phyloP scores from a whole-genome alignment of 37 sponge, comb jelly and placozoan genomes.

The Crambe crambe region DNA sequence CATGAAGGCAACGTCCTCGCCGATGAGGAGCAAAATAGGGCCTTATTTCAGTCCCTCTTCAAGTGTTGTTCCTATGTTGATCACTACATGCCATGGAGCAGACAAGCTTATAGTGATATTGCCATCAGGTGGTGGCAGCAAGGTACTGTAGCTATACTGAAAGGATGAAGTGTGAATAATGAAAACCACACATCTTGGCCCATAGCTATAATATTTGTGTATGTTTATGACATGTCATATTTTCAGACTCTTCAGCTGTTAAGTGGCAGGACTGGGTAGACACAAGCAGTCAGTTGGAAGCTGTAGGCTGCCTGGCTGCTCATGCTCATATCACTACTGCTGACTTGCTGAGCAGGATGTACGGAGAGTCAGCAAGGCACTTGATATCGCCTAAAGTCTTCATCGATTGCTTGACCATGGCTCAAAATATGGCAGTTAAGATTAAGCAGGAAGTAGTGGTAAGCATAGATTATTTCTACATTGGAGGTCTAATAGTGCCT shows the following conservation, averaged over 20 bases:
- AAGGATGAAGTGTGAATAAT: background rate
- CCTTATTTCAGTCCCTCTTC: conserved; percentile 32
- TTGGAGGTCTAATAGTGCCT: no score
- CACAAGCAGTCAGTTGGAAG: conserved; percentile 46
- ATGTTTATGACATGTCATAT: background rate
- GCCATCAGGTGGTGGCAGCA: conserved; percentile 63
- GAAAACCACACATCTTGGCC: background rate
- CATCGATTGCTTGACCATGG: conserved; percentile 41
- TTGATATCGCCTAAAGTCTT: conserved; percentile 39
- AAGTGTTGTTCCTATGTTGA: conserved; percentile 35
- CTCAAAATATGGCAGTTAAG: conserved; percentile 31
- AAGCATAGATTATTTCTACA: background rate
- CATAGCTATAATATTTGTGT: background rate
- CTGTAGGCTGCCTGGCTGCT: conserved; percentile 47
- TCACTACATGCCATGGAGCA: conserved; percentile 34
- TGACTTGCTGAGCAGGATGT: conserved; percentile 1
- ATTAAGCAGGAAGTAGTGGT: conserved; percentile 36
- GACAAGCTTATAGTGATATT: conserved; percentile 57
- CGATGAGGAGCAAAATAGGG: background rate
- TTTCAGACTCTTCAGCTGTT: background rate
- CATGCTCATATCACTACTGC: conserved; percentile 58
- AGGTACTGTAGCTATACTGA: background rate
- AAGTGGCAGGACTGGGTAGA: conserved; percentile 56
- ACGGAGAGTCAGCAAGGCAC: background rate
- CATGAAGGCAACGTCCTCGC: background rate